Evolutionary conservation across 2,113 vertebrate species (phyloP).

Genomic region (Spheniscus mendiculus): DNA sequence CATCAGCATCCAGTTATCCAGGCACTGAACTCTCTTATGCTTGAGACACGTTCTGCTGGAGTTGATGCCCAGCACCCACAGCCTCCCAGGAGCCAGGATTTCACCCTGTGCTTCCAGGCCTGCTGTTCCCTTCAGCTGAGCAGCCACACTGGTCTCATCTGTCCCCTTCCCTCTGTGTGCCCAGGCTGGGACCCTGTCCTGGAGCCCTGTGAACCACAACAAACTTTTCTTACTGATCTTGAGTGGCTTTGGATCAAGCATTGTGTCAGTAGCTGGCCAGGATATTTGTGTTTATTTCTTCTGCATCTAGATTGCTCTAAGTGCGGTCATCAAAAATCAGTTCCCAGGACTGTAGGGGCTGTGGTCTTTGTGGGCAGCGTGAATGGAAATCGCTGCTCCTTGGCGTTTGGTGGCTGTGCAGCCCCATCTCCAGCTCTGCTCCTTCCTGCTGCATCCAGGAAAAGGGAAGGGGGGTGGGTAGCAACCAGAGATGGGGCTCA

Average conservation of each 20-base stretch:
- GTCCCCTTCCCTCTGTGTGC: neutral
- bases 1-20: neutral
- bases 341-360: neutral
- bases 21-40: neutral
- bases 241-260: neutral
- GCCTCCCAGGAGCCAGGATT: neutral
- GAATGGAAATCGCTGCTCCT: neutral
- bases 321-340: neutral
- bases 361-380: neutral
- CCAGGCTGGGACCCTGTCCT: neutral
- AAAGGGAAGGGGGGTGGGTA: neutral
- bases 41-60: neutral
- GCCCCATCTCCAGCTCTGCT: neutral
- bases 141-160: neutral
- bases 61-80: neutral
- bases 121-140: neutral
- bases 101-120: neutral
- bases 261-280: neutral
- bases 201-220: neutral
- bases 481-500: neutral
- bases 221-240: neutral
- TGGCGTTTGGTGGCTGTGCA: neutral
- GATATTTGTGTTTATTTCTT: neutral
- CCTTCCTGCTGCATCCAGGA: neutral
- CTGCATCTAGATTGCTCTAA: neutral